Evolutionary conservation across 2,113 vertebrate species (phyloP).

Genomic region (Ancistrus triradiatus): DNA sequence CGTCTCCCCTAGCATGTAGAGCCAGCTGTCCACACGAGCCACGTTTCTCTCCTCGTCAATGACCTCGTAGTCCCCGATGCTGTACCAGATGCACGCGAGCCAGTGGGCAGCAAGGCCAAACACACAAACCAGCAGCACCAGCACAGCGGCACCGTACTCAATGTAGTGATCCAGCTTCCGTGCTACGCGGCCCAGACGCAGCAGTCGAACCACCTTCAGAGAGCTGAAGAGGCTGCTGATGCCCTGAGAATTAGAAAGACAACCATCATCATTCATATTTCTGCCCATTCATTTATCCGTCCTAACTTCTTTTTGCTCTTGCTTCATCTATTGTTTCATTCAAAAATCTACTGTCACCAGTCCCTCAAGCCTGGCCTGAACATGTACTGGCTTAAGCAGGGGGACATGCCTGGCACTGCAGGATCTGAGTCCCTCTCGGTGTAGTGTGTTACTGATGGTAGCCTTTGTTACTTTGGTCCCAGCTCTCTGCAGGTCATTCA

Average conservation of each 20-base stretch:
- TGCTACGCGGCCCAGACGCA: conserved; percentile 90
- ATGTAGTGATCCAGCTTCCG: conserved; percentile 98
- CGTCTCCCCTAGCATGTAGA: conserved; percentile 86
- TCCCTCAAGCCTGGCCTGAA: too few species aligned
- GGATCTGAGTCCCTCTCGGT: too few species aligned
- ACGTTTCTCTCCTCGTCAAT: conserved; percentile 90
- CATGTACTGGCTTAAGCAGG: too few species aligned
- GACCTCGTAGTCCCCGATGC: conserved; percentile 97
- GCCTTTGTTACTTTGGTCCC: too few species aligned
- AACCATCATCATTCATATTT: not conserved
- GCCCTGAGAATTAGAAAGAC: conserved; percentile 67
- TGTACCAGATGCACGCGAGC: conserved; percentile 99
- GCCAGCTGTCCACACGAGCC: conserved; percentile 89
- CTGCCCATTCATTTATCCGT: not conserved
- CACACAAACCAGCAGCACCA: conserved; percentile 94
- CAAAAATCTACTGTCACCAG: too few species aligned
- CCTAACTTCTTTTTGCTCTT: too few species aligned
- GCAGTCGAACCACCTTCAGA: conserved; percentile 90
- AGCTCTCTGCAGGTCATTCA: too few species aligned
- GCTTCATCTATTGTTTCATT: too few species aligned
- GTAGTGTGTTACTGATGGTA: too few species aligned
- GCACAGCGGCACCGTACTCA: conserved; percentile 90
- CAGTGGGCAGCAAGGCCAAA: conserved; percentile 97
- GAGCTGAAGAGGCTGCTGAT: conserved; percentile 98
- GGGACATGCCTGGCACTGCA: too few species aligned